These are phyloP conservation scores for Ganaspis sp. DNA, from an alignment of 1,140 invertebrate species.

Conservation along the genomic window DNA sequence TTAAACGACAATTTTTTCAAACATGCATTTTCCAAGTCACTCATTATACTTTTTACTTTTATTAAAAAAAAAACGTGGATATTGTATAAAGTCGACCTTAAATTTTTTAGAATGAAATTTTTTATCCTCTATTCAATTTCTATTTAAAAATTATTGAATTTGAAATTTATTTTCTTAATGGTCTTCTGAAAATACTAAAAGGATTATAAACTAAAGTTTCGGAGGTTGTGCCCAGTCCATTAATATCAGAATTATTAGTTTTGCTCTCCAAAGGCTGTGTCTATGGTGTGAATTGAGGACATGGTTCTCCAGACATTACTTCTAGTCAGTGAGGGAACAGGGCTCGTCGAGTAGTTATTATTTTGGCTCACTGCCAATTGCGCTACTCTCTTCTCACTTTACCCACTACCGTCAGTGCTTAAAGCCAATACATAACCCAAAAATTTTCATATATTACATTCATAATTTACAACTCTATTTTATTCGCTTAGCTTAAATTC, in stretches of 20 bases:
- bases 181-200: not conserved
- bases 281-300: conserved; percentile 2
- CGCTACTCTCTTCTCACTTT: conserved; percentile 1
- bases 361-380: conserved; percentile 13
- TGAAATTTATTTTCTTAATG: not conserved
- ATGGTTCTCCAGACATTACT: conserved; percentile 7
- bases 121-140: not conserved
- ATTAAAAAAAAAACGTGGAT: too few species aligned
- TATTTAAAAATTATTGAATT: not conserved
- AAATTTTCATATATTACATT: not conserved
- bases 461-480: not conserved
- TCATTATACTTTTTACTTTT: too few species aligned
- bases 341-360: conserved; percentile 10
- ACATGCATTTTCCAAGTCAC: too few species aligned
- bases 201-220: not conserved
- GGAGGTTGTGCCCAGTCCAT: conserved; percentile 12
- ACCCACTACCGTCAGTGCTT: not conserved
- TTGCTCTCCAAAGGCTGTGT: conserved; percentile 23
- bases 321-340: conserved; percentile 9
- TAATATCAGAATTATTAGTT: conserved; percentile 21
- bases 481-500: too few species aligned
- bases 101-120: not conserved
- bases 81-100: too few species aligned
- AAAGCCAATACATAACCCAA: not conserved
- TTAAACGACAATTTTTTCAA: too few species aligned